Percentiles rank a stretch among this genome's conserved stretches.
Evolutionary conservation across 1,140 invertebrate genomes (phyloP).

Genomic region (Mamestra configurata): DNA sequence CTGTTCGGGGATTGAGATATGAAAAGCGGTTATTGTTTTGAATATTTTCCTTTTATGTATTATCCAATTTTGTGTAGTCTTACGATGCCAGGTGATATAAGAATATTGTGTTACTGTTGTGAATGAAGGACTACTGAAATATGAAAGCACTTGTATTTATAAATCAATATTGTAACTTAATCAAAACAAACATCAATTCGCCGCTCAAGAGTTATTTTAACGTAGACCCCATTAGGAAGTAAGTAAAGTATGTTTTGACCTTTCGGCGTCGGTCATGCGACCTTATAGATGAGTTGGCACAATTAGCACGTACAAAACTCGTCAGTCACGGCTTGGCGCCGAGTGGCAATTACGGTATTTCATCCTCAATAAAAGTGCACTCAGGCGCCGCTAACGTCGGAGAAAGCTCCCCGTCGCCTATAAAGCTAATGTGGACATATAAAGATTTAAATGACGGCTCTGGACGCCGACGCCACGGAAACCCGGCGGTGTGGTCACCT

Average conservation of each 20-base stretch:
- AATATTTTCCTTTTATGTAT: conserved; percentile 80
- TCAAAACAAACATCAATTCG: conserved; percentile 39
- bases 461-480: conserved; percentile 47
- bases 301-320: conserved; percentile 79
- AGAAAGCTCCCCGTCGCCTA: conserved; percentile 76
- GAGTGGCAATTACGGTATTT: conserved; percentile 84
- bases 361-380: conserved; percentile 85
- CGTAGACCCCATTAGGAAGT: conserved; percentile 40
- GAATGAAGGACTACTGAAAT: neutral
- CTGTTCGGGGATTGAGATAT: conserved; percentile 85
- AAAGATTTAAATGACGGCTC: conserved; percentile 80
- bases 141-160: neutral
- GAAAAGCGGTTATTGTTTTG: conserved; percentile 86
- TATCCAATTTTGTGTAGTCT: conserved; percentile 22
- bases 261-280: conserved; percentile 48
- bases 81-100: neutral
- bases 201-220: conserved; percentile 39
- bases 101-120: neutral
- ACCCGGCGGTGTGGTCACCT: conserved; percentile 6
- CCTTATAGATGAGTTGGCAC: conserved; percentile 60
- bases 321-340: conserved; percentile 75
- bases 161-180: conserved; percentile 29
- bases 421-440: conserved; percentile 83
- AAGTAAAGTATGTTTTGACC: conserved; percentile 53
- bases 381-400: conserved; percentile 73